Percentiles rank a stretch among this genome's conserved stretches.
phyloP scores from a whole-genome alignment of 2,888 invertebrate genomes.

The Macaria liturata region DNA sequence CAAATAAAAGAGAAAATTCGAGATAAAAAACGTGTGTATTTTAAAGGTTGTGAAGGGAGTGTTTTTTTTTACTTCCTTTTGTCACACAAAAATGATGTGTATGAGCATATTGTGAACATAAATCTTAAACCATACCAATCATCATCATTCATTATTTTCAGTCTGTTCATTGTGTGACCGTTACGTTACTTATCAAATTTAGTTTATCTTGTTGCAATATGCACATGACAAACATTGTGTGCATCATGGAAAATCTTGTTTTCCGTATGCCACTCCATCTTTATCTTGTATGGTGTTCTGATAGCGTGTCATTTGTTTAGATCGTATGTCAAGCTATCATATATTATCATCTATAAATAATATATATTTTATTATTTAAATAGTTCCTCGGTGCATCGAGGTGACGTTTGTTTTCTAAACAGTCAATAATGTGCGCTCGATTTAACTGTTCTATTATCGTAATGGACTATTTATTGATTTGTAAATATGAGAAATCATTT shows the following conservation, averaged over 20 bases:
- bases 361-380: constrained; percentile 15
- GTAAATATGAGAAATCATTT: constrained; percentile 2
- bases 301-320: constrained; percentile 9
- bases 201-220: too few relatives aligned
- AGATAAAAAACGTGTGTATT: too few relatives aligned
- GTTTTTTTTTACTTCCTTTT: too few relatives aligned
- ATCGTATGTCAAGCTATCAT: constrained; percentile 4
- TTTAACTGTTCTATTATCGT: constrained; percentile 2
- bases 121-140: too few relatives aligned
- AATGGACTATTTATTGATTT: constrained; percentile 8
- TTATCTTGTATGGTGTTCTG: constrained; percentile 7
- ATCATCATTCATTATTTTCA: too few relatives aligned
- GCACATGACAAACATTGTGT: background rate
- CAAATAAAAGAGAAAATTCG: too few relatives aligned
- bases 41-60: too few relatives aligned
- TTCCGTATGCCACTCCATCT: constrained; percentile 10
- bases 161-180: too few relatives aligned
- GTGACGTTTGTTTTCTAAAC: constrained; percentile 17
- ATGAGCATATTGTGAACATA: too few relatives aligned
- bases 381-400: constrained; percentile 7
- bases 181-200: too few relatives aligned
- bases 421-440: background rate
- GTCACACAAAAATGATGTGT: too few relatives aligned
- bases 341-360: constrained; percentile 5
- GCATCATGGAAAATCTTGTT: constrained; percentile 5